Conservation (phyloP, 2,797 vertebrate species). For the Chrysocyon brachyurus region DNA sequence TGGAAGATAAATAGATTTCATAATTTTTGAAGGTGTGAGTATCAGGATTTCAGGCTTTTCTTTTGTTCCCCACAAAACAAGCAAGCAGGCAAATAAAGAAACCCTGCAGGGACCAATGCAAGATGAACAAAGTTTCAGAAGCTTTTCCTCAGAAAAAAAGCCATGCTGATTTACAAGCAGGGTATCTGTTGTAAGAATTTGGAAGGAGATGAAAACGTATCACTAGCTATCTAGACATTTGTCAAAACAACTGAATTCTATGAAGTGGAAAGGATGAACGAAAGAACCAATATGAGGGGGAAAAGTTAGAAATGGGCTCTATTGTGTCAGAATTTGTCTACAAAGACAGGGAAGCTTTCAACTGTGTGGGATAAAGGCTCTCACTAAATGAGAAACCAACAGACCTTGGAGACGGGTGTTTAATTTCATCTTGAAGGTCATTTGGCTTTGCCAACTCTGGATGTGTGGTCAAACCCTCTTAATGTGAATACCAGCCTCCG, state of each 20-base stretch:
- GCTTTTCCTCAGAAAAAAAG: not conserved
- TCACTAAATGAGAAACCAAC: slow-evolving; percentile 17
- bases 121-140: slow-evolving; percentile 38
- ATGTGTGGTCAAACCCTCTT: not conserved
- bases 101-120: not conserved
- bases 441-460: not conserved
- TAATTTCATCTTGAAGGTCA: not conserved
- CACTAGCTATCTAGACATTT: slow-evolving; percentile 22
- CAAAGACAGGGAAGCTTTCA: slow-evolving; percentile 36
- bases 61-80: not conserved
- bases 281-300: not conserved
- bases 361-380: slow-evolving; percentile 19
- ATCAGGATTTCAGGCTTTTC: not conserved
- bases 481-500: not conserved
- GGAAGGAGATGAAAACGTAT: slow-evolving; percentile 42
- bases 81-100: not conserved
- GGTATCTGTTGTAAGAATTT: not conserved
- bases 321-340: slow-evolving; percentile 34
- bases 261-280: slow-evolving; percentile 27
- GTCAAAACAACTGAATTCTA: slow-evolving; percentile 61
- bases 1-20: not conserved
- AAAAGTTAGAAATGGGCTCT: slow-evolving; percentile 13
- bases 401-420: not conserved
- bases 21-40: not conserved
- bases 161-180: not conserved